Evolutionary conservation across 64 coral and sea anemone genomes (phyloP).

Genomic region (Montipora cactus): DNA sequence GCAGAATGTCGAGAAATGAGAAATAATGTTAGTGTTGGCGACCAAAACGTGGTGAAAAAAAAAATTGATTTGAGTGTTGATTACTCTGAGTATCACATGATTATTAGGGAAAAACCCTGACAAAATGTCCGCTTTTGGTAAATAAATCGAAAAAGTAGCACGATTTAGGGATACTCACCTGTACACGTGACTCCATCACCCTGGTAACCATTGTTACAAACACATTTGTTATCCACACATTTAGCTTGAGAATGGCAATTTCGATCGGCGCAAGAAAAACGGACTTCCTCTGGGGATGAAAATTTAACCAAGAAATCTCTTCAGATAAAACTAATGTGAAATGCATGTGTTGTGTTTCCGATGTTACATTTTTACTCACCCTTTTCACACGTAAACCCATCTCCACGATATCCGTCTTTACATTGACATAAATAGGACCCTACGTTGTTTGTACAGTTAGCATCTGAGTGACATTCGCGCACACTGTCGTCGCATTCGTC

Average conservation of each 20-base stretch:
- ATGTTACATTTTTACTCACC: neutral
- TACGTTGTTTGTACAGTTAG: constrained; percentile 56
- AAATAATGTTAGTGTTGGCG: too few species aligned
- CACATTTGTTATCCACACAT: constrained; percentile 16
- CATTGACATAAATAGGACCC: constrained; percentile 55
- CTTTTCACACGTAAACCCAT: constrained; percentile 50
- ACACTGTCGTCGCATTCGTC: constrained; percentile 51
- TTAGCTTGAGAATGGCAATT: constrained; percentile 27
- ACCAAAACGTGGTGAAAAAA: too few species aligned
- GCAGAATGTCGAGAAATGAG: too few species aligned
- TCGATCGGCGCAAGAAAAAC: neutral
- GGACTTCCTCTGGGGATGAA: neutral
- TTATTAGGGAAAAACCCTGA: too few species aligned
- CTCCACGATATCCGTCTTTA: constrained; percentile 45
- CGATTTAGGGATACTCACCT: constrained; percentile 2
- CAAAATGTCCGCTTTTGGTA: too few species aligned
- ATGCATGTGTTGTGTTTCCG: too few species aligned
- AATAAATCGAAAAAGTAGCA: too few species aligned
- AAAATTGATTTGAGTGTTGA: too few species aligned
- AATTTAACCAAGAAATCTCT: too few species aligned
- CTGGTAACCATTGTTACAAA: constrained; percentile 67
- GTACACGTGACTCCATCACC: constrained; percentile 61
- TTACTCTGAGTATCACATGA: too few species aligned
- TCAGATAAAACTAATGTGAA: too few species aligned
- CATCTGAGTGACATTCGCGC: constrained; percentile 25